Base-by-base conservation (phyloP, 2,797 vertebrate species). In the Hozukius guyotensis region DNA sequence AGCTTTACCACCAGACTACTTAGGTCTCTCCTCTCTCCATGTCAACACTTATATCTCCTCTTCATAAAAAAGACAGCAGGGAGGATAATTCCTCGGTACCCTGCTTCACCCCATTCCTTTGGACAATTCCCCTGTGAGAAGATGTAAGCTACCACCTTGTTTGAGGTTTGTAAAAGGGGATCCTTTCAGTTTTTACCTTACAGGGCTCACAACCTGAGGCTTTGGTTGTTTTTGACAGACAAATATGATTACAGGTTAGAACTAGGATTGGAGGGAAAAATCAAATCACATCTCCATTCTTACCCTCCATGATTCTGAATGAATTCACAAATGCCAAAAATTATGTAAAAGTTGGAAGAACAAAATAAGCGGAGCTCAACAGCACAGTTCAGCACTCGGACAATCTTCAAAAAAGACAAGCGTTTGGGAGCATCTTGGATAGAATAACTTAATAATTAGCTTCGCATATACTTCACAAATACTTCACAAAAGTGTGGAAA, bases 51-150 rank as follows among this genome's bases (percentile, higher is more conserved):
- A 61, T 24, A 66, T 69, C n/a, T 78, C 6, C 5, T 73, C 38
- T 81, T 85, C 63, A 75, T 82, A 11, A 86, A 78, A 75, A 81
- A 75, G 13, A 77, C 25, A 63, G 56, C 14, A 27, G 52, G 57
- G 49, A 71, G 75, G 55, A 75, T 88, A 56, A 74, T 87, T 87
- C 72, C 52, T 56, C 59, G 71, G 67, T 57, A 77, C 27, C 62
- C 56, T 61, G 60, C 72, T 81, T 83, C 81, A 67, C 77, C 60
- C 81, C 86, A 59, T 76, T 84, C 71, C 60, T 79, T 68, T 65
- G 60, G 84, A 85, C 82, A 82, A 82, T 84, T 86, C 52, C 64
- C 83, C 59, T 13, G 63, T 77, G 81, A 87, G 80, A 75, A 86
- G 62, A 86, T 86, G 77, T 85, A 89, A 73, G 74, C 77, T 80